Conservation (phyloP, 2,888 invertebrate species). For the Tineola bisselliella region DNA sequence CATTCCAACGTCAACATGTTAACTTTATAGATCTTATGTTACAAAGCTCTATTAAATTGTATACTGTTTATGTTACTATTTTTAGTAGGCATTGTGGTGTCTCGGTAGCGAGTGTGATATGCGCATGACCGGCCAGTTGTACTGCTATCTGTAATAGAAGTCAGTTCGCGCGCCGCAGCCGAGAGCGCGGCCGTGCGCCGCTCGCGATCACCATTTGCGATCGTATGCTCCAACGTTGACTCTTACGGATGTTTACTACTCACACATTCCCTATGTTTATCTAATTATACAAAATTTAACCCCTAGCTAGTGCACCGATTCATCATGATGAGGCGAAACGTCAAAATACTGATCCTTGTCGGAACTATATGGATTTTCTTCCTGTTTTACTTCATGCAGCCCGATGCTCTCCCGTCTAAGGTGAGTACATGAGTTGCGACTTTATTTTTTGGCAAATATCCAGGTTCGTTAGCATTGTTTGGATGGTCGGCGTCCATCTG, state of each 20-base stretch:
- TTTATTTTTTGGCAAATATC: constrained; percentile 15
- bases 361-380: constrained; percentile 57
- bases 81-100: constrained; percentile 12
- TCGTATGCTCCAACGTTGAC: not conserved
- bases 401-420: constrained; percentile 34
- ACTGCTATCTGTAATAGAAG: not conserved
- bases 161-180: constrained; percentile 48
- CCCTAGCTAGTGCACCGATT: constrained; percentile 3
- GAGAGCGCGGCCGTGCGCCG: constrained; percentile 62
- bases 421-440: constrained; percentile 8
- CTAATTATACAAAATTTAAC: constrained; percentile 1
- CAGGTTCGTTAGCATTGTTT: constrained; percentile 18
- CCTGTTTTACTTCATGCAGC: constrained; percentile 58
- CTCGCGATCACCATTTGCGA: constrained; percentile 20
- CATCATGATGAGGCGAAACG: constrained; percentile 48
- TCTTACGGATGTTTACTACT: not conserved
- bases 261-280: not conserved
- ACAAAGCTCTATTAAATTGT: not conserved
- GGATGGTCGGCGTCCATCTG: constrained; percentile 14
- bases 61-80: constrained; percentile 3
- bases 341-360: constrained; percentile 52
- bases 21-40: too few relatives aligned
- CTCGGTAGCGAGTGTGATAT: constrained; percentile 20
- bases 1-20: too few relatives aligned
- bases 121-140: constrained; percentile 44